Evolutionary conservation across 2,888 invertebrate species (phyloP).

Genomic region (Petrolisthes cinctipes): DNA sequence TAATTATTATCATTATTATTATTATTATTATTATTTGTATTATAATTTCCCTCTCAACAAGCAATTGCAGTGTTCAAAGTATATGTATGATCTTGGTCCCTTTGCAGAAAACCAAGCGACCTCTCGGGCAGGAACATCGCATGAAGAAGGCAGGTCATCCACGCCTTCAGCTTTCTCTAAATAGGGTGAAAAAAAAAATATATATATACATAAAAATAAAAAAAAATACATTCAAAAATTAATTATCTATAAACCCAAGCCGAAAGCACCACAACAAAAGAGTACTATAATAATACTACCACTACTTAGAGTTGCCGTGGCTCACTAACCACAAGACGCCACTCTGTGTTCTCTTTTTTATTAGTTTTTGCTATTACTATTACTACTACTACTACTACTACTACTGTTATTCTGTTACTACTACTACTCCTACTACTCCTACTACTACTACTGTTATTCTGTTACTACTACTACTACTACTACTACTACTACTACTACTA

Average conservation of each 20-base stretch:
- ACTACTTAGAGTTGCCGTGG: neutral
- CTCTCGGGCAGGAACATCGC: neutral
- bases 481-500: neutral
- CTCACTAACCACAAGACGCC: neutral
- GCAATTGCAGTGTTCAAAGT: too few species aligned
- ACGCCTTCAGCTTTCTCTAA: neutral
- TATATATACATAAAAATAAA: neutral
- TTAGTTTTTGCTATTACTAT: neutral
- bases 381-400: neutral
- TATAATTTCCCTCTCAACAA: too few species aligned
- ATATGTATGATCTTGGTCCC: too few species aligned
- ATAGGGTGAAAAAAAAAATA: neutral
- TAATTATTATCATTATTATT: too few species aligned
- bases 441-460: neutral
- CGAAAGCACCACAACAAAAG: too few species aligned
- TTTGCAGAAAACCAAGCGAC: too few species aligned
- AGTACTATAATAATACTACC: neutral
- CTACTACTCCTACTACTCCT: too few species aligned
- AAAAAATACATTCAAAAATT: neutral
- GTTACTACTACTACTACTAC: conserved; percentile 26
- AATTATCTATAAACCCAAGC: too few species aligned
- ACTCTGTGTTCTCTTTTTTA: neutral
- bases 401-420: neutral
- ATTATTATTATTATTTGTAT: too few species aligned
- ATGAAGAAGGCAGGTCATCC: neutral